Conservation (phyloP, 1,140 invertebrate species). For the Drosophila virilis region DNA sequence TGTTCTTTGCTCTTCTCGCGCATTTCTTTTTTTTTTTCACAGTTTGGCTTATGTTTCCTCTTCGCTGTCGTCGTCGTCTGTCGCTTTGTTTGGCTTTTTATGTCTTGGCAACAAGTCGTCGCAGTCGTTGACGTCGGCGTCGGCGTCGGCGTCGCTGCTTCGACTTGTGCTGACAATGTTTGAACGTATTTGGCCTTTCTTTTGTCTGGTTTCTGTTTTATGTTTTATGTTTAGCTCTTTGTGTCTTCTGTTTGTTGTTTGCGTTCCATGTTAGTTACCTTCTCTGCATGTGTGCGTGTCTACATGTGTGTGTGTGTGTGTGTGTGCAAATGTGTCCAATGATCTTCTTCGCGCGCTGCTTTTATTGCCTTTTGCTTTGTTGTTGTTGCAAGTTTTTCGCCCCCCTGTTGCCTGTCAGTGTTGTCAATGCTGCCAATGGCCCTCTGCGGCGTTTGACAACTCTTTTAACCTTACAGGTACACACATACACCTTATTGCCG, state of each 20-base stretch:
- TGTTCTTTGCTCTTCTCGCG: conserved; percentile 24
- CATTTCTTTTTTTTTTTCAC: conserved; percentile 56
- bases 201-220: conserved; percentile 55
- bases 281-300: conserved; percentile 3
- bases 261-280: conserved; percentile 35
- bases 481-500: conserved; percentile 1
- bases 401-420: conserved; percentile 43
- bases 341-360: conserved; percentile 61
- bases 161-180: conserved; percentile 54
- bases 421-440: conserved; percentile 39
- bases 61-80: conserved; percentile 38
- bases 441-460: conserved; percentile 38
- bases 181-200: conserved; percentile 79
- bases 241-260: conserved; percentile 33
- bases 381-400: conserved; percentile 42
- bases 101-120: conserved; percentile 78
- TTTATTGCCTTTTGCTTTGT: conserved; percentile 57
- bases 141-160: conserved; percentile 29
- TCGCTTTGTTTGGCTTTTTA: conserved; percentile 70
- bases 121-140: conserved; percentile 24
- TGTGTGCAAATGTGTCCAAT: conserved; percentile 68
- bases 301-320: conserved; percentile 23
- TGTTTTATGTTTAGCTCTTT: conserved; percentile 26
- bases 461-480: conserved; percentile 36
- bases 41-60: conserved; percentile 61